These are phyloP conservation scores for Bufotes viridis DNA, from an alignment of 2,797 vertebrate genomes.

Conservation along the genomic window DNA sequence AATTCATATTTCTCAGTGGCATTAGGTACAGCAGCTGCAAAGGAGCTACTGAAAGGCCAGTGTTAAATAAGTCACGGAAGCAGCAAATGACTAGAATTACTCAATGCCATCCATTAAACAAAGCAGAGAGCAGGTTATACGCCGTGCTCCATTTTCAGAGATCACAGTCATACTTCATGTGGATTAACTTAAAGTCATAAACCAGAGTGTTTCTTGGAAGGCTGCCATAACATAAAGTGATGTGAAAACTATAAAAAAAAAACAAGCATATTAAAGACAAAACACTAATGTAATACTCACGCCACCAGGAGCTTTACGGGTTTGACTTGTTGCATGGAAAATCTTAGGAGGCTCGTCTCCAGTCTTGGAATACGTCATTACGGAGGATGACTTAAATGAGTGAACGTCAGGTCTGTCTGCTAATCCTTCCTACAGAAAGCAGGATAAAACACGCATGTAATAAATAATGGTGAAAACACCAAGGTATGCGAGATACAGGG, in stretches of 20 bases:
- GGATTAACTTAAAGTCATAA: background rate
- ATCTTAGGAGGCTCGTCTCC: slow-evolving; percentile 90
- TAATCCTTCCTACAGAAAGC: slow-evolving; percentile 76
- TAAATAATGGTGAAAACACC: background rate
- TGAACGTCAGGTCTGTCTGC: slow-evolving; percentile 78
- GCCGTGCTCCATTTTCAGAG: background rate
- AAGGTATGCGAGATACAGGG: background rate
- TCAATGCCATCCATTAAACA: background rate
- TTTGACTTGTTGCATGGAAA: slow-evolving; percentile 88
- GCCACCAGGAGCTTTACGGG: slow-evolving; percentile 86
- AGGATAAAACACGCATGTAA: background rate
- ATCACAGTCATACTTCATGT: background rate
- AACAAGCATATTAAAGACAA: background rate
- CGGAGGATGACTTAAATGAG: slow-evolving; percentile 89
- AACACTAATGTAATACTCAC: slow-evolving; percentile 75
- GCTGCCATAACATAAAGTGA: no score
- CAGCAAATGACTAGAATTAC: slow-evolving; percentile 34
- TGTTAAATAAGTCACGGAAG: slow-evolving; percentile 52
- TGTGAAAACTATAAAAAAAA: background rate
- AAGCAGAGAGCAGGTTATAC: background rate
- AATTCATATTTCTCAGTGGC: slow-evolving; percentile 66
- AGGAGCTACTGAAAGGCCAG: slow-evolving; percentile 59
- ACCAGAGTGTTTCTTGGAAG: slow-evolving; percentile 3
- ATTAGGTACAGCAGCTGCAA: slow-evolving; percentile 65
- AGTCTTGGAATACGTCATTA: slow-evolving; percentile 90